Evolutionary conservation across 2,888 invertebrate species (phyloP).

Genomic region (Eucera pruinosa): DNA sequence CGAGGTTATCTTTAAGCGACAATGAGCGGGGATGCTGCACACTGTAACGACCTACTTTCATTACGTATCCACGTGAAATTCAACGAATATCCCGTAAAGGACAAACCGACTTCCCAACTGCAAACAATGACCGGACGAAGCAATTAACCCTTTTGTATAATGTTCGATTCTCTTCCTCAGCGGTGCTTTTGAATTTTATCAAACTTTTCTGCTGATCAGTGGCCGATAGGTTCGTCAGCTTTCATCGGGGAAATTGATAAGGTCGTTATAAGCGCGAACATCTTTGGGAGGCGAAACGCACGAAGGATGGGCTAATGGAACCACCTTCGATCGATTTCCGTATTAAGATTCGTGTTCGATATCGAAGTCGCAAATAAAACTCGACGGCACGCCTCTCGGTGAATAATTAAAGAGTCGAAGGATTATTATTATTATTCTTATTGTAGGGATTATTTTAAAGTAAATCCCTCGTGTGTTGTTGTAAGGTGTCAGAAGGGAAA

Average conservation of each 20-base stretch:
- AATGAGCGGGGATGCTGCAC: conserved; percentile 28
- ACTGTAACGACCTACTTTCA: conserved; percentile 37
- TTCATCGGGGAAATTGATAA: conserved; percentile 35
- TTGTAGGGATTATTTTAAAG: too few relatives aligned
- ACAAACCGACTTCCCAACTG: not conserved
- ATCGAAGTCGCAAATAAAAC: conserved; percentile 9
- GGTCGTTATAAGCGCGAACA: not conserved
- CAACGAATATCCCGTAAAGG: not conserved
- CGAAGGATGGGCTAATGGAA: conserved; percentile 23
- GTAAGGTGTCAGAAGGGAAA: too few relatives aligned
- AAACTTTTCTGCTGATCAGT: conserved; percentile 37
- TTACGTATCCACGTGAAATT: conserved; percentile 29
- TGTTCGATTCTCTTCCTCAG: not conserved
- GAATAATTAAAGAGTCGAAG: conserved; percentile 33
- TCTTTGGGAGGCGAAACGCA: not conserved
- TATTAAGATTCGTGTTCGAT: conserved; percentile 20
- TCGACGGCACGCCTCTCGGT: not conserved
- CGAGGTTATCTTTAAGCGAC: conserved; percentile 47
- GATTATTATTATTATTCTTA: too few relatives aligned
- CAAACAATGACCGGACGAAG: not conserved
- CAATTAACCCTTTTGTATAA: too few relatives aligned
- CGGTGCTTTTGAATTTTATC: not conserved
- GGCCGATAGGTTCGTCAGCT: conserved; percentile 2
- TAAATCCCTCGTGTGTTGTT: too few relatives aligned
- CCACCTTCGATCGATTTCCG: conserved; percentile 31